Evolutionary conservation across 2,888 invertebrate genomes (phyloP).

Genomic region (Ochropacha duplaris): DNA sequence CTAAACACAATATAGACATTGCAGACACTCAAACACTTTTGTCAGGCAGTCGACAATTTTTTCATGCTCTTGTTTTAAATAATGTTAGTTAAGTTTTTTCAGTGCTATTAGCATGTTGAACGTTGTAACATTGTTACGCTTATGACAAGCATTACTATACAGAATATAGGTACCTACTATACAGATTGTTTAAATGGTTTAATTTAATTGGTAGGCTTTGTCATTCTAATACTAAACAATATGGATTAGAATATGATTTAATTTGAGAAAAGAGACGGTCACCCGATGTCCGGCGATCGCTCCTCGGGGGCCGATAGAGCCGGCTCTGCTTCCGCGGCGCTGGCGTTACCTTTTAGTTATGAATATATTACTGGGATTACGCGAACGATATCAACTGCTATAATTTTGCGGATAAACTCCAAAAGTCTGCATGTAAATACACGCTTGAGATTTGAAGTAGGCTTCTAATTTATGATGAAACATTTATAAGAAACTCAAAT

Average conservation of each 20-base stretch:
- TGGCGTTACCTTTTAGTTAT: conserved; percentile 74
- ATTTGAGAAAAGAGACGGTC: conserved; percentile 41
- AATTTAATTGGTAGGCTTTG: neutral
- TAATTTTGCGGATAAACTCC: conserved; percentile 68
- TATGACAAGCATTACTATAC: no score
- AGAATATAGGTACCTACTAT: no score
- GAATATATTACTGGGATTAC: conserved; percentile 77
- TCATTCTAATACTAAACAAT: neutral
- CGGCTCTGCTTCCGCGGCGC: conserved; percentile 37
- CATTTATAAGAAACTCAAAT: neutral
- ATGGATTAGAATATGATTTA: conserved; percentile 43
- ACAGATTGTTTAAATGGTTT: neutral
- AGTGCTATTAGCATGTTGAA: neutral
- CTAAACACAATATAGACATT: conserved; percentile 43
- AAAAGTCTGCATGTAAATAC: conserved; percentile 57
- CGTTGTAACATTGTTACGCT: neutral
- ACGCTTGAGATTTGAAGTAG: conserved; percentile 42
- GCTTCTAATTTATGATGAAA: neutral
- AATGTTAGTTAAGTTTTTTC: neutral
- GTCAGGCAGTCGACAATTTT: conserved; percentile 20
- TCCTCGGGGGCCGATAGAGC: conserved; percentile 59
- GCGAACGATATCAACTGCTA: conserved; percentile 51
- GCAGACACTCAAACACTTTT: conserved; percentile 24
- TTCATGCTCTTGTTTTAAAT: conserved; percentile 23
- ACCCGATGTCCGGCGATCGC: conserved; percentile 63